Evolutionary conservation across 2,797 vertebrate species (phyloP), one percentile per base, ranked within the genome.

Genomic region (Tenualosa ilisha): DNA sequence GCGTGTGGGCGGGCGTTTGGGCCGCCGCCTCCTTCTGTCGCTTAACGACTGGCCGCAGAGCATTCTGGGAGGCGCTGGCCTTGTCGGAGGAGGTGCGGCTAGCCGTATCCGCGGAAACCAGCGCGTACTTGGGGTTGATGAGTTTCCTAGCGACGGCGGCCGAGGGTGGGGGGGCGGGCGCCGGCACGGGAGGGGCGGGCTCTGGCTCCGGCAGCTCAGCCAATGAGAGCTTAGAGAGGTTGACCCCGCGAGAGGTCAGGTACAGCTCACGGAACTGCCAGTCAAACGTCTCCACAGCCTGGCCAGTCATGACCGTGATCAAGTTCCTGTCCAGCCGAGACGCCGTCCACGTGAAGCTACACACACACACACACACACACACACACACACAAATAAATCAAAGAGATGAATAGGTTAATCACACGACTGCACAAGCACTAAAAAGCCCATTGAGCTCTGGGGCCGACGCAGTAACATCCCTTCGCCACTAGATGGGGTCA

Each of bases 311-410:
- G 79, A 98, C 96, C 0, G 97, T 98, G 93, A 99, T 97, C 89
- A 99, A 95, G 0, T 99, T 98, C 7, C 98, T 94, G 90, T 99
- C 98, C 0, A 98, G 94, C 88, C 98, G 96, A 0, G 98, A 97
- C 0, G 98, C 97, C 0, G 96, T 97, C 98, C 98, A 99, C 5
- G 98, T 99, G 93, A 97, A 99, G 91, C 98, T 99, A 93, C 31
- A 82, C 93, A 91, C 6, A 85, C 40, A 90, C n/a, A n/a, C n/a
- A n/a, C n/a, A n/a, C n/a, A n/a, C n/a, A n/a, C n/a, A n/a, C n/a
- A n/a, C 13, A 92, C 86, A 84, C 15, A 90, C 51, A 89, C 82
- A 85, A 1, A 24, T 40, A 87, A 86, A 6, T 63, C 84, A 2
- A 81, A 31, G 31, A 31, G 31, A 31, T 31, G 31, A 31, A 31